Evolutionary conservation across 2,888 invertebrate species (phyloP).

Genomic region (Noctua comes): DNA sequence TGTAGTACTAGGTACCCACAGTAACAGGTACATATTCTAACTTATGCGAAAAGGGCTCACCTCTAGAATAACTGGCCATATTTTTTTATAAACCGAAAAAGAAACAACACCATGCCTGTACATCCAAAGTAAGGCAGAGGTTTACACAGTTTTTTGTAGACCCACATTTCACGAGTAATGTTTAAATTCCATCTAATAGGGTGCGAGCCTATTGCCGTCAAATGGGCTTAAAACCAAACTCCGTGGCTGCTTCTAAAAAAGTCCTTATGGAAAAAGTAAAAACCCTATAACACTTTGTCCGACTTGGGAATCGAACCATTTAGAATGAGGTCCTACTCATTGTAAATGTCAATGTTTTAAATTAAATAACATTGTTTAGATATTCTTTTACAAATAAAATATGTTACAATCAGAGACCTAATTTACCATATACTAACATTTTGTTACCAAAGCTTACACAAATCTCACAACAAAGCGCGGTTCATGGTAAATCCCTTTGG

Average conservation of each 20-base stretch:
- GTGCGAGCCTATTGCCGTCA: neutral
- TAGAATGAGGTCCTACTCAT: too few relatives aligned
- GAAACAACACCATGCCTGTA: neutral
- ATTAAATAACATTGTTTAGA: neutral
- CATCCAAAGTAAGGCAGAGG: neutral
- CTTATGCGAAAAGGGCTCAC: slow-evolving; percentile 42
- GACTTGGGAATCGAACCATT: neutral
- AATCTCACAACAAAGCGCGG: slow-evolving; percentile 65
- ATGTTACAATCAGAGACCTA: slow-evolving; percentile 26
- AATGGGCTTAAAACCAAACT: neutral
- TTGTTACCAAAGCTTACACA: slow-evolving; percentile 62
- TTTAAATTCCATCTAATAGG: neutral
- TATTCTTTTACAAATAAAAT: slow-evolving; percentile 7
- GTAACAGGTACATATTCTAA: slow-evolving; percentile 20
- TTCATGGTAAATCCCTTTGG: slow-evolving; percentile 74
- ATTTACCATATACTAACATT: slow-evolving; percentile 57
- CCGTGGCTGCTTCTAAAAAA: neutral
- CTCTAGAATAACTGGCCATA: slow-evolving; percentile 7
- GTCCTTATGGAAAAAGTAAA: neutral
- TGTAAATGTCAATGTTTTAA: neutral
- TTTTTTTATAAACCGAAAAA: neutral
- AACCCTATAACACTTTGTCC: neutral
- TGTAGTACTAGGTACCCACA: slow-evolving; percentile 22
- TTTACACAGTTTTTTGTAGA: neutral
- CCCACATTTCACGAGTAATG: neutral